Conservation (phyloP, 2,113 vertebrate genomes). For the Spea multiplicata region DNA sequence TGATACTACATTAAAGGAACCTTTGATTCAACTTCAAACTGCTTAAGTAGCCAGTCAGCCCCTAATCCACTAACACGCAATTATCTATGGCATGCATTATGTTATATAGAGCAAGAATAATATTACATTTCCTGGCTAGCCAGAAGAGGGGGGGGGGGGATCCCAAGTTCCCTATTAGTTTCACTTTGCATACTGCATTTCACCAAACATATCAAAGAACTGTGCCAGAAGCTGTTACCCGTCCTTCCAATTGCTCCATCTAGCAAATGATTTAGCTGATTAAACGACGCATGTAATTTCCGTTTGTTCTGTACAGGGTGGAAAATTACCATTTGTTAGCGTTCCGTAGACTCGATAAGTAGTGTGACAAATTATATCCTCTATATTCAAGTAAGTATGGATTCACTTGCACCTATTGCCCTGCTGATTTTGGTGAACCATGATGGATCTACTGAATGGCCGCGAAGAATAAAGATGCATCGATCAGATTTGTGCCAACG, state of each 20-base stretch:
- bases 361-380: no score
- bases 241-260: background rate
- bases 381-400: no score
- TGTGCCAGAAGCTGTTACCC: background rate
- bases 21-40: slow-evolving; percentile 33
- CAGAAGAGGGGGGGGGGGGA: background rate
- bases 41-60: slow-evolving; percentile 38
- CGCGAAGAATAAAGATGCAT: no score
- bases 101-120: slow-evolving; percentile 3
- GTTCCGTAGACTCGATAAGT: no score
- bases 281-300: background rate
- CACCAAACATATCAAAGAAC: slow-evolving; percentile 2
- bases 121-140: slow-evolving; percentile 30
- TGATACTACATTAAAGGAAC: slow-evolving; percentile 32
- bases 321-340: no score
- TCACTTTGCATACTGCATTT: slow-evolving; percentile 21
- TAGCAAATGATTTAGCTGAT: background rate
- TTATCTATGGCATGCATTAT: slow-evolving; percentile 16
- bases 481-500: no score
- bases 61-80: slow-evolving; percentile 40
- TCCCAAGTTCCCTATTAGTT: slow-evolving; percentile 11
- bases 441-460: no score
- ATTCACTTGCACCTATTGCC: no score
- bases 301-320: background rate
- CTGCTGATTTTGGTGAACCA: no score